Conservation (phyloP, 2,113 vertebrate species). For the Zapornia atra region DNA sequence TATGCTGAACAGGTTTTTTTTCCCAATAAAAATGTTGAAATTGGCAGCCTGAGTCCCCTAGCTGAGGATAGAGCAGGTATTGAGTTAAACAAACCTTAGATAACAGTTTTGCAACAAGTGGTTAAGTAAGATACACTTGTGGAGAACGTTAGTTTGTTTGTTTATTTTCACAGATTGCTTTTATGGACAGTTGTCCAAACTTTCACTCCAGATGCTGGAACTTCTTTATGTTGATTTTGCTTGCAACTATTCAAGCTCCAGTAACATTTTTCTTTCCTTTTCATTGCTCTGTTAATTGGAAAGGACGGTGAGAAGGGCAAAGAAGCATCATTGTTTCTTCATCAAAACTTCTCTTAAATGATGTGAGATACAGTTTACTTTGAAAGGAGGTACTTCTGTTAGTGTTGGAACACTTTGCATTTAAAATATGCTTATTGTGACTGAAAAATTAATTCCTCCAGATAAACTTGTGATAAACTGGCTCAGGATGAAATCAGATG, state of each 20-base stretch:
- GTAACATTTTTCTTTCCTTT: not conserved
- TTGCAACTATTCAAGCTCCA: not conserved
- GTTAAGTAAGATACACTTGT: not conserved
- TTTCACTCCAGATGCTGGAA: not conserved
- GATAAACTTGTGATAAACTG: not conserved
- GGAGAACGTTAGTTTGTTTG: not conserved
- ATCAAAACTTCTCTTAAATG: not conserved
- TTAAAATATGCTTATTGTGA: not conserved
- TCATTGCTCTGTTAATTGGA: not conserved
- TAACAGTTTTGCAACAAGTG: fast-evolving
- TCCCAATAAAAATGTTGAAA: not conserved
- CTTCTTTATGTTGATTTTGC: not conserved
- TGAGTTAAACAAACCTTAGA: not conserved
- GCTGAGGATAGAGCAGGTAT: not conserved
- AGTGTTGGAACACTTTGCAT: not conserved
- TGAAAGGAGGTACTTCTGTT: not conserved
- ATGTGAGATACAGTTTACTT: not conserved
- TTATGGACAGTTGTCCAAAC: not conserved
- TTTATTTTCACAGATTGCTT: not conserved
- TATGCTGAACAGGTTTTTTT: not conserved
- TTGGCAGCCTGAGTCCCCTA: fast-evolving
- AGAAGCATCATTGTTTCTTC: not conserved
- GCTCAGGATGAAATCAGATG: not conserved
- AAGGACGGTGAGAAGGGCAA: not conserved
- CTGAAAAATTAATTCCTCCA: not conserved